Base-by-base conservation (phyloP, 1,140 invertebrate genomes). In the Drosophila nikananu region DNA sequence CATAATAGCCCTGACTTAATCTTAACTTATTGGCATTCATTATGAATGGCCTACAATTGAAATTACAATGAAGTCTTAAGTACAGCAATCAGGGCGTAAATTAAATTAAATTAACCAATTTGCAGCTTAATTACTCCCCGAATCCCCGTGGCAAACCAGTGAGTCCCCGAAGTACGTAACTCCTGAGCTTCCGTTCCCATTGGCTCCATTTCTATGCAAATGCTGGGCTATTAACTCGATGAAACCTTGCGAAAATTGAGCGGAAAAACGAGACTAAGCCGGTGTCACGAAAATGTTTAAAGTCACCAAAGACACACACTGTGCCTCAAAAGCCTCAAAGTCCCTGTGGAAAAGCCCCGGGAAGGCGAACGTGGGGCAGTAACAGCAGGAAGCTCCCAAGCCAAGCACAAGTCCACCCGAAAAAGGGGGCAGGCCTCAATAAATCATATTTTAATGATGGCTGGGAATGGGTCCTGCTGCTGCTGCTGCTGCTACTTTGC, bases 381-480 rank as follows among this genome's bases (percentile, higher is more conserved):
- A 39, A 55, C 44, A 67, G 51, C 52, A 74, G 61, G 52, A 51
- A 63, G 55, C 55, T 73, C 71, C 49, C 37, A 39, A 77, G 70
- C 71, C 71, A 76, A 58, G 37, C 60, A 39, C 57, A 54, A 70
- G 81, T 77, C 73, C 73, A 78, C 35, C 73, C 81, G 60, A 17
- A 57, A 48, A 64, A 42, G 44, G 63, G 42, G 51, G 60, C 17
- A 54, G 73, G 49, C 67, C 49, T 70, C 74, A 75, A 87, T 87
- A 87, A 87, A 87, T 87, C 84, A 87, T 87, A 84, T 87, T 87
- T 89, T 87, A 87, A 87, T 87, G 84, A 86, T 86, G 83, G 71
- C 57, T 64, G 76, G 81, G 79, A 84, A 84, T 80, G 80, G 84
- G 75, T 74, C 71, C 64, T 65, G 64, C 65, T 65, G 62, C 42